Evolutionary conservation across 2,888 invertebrate genomes (phyloP), one percentile per base, ranked within the genome.

Genomic region (Theretra japonica): DNA sequence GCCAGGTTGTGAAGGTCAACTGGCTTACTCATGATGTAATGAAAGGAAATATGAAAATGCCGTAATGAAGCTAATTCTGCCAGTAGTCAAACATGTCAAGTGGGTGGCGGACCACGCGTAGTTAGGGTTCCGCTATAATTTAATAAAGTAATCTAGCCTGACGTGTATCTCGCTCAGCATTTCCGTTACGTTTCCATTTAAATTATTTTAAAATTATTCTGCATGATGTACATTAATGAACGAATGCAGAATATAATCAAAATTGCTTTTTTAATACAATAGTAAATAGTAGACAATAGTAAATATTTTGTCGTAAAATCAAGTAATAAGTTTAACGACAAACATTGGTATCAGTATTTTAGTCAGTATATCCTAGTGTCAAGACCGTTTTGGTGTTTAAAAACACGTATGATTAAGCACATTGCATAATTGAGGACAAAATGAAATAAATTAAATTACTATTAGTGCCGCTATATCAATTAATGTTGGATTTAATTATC

Each of bases 401-500:
- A 48, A 65, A 65, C 41, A 62, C 17, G 11, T 33, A 62, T 21
- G 15, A 21, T 19, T n/a, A 30, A 41, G 23, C 21, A 6, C 23
- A 48, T 1, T 15, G 8, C 62, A 76, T 75, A 76, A 80, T 77
- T 73, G 76, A 76, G 73, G 72, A 74, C 73, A 73, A 77, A 74
- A 77, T 72, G 73, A 80, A 85, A 87, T 88, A 87, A 88, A 86
- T 88, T 81, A 82, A 87, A 86, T 84, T 83, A 83, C 84, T 82
- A 88, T 88, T 88, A 87, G 88, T 88, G 86, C 87, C 86, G 86
- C 84, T 81, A 88, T 85, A 90, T 88, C 88, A 90, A 88, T 89
- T 89, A 88, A 85, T 87, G 86, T 82, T 85, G 86, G 83, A 89
- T 90, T 91, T 91, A 92, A 93, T 93, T 90, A 90, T 85, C 83